Percentiles rank a stretch among this genome's conserved stretches.
These are phyloP conservation scores for Echiichthys vipera DNA, from an alignment of 2,797 vertebrate genomes.

Conservation along the genomic window DNA sequence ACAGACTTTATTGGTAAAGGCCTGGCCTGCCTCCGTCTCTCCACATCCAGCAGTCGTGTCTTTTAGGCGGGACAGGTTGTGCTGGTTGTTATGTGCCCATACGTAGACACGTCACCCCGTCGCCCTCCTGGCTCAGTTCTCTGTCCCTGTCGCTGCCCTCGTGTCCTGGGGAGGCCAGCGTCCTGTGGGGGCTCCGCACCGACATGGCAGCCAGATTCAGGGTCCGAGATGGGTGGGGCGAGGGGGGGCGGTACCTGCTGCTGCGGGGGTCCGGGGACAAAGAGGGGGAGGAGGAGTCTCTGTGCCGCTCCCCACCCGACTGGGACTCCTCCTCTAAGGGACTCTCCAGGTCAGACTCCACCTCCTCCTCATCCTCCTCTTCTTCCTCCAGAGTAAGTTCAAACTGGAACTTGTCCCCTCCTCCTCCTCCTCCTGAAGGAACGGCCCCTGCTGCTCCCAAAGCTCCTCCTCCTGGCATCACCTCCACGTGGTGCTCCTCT, in stretches of 20 bases:
- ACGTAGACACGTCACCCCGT: slow-evolving; percentile 71
- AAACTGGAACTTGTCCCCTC: slow-evolving; percentile 89
- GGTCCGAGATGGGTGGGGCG: slow-evolving; percentile 58
- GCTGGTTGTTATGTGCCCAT: slow-evolving; percentile 83
- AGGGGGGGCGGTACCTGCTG: slow-evolving; percentile 69
- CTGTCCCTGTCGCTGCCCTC: slow-evolving; percentile 47
- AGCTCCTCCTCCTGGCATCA: slow-evolving; percentile 44
- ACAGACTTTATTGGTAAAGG: slow-evolving; percentile 73
- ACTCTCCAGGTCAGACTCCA: slow-evolving; percentile 81
- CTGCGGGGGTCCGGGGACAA: slow-evolving; percentile 65
- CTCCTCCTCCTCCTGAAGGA: slow-evolving; percentile 33
- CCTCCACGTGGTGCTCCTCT: slow-evolving; percentile 62
- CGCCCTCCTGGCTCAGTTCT: slow-evolving; percentile 80
- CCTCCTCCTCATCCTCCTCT: slow-evolving; percentile 81
- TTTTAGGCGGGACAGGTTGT: slow-evolving; percentile 62
- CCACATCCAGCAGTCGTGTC: slow-evolving; percentile 39
- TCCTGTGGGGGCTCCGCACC: slow-evolving; percentile 70
- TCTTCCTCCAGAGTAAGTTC: slow-evolving; percentile 91
- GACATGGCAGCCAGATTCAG: slow-evolving; percentile 71
- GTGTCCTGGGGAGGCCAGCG: slow-evolving; percentile 42
- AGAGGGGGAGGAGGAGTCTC: slow-evolving; percentile 65
- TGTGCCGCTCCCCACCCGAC: slow-evolving; percentile 64
- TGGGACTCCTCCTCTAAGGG: slow-evolving; percentile 81
- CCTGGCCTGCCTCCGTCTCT: slow-evolving; percentile 57
- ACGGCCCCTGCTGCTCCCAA: slow-evolving; percentile 44